Evolutionary conservation across 2,797 vertebrate genomes (phyloP).

Genomic region (Vespertilio murinus): DNA sequence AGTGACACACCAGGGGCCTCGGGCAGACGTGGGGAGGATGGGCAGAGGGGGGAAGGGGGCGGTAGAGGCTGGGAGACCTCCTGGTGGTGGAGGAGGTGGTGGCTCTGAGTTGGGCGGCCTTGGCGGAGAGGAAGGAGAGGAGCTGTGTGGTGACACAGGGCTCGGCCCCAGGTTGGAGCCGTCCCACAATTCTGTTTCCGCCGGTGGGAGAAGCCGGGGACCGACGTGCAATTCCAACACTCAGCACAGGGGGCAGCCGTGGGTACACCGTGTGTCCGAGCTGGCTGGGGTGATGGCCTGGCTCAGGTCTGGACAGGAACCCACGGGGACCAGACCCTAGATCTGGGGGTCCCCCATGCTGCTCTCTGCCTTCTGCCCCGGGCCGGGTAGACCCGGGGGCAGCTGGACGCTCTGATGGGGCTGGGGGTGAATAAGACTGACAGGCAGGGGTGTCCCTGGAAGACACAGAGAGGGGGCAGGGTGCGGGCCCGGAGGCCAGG

Average conservation of each 20-base stretch:
- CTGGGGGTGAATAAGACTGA: not conserved
- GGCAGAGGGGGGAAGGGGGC: no score
- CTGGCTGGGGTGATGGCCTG: not conserved
- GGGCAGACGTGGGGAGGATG: rapidly evolving
- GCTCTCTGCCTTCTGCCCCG: not conserved
- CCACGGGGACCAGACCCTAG: rapidly evolving
- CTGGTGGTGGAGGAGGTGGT: not conserved
- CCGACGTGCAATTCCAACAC: not conserved
- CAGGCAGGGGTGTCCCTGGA: not conserved
- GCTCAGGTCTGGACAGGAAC: not conserved
- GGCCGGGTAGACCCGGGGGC: not conserved
- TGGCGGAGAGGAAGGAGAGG: not conserved
- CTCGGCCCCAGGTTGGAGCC: not conserved
- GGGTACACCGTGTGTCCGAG: no score
- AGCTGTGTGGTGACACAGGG: rapidly evolving
- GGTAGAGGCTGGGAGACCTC: not conserved
- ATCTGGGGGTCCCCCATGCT: rapidly evolving
- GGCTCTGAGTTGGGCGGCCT: not conserved
- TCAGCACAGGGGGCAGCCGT: rapidly evolving
- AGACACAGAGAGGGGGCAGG: not conserved
- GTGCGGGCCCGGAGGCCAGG: not conserved
- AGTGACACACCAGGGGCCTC: not conserved
- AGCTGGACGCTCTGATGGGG: not conserved
- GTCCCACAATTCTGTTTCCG: not conserved
- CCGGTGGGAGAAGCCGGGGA: not conserved